These are phyloP conservation scores for Saguinus midas DNA, from an alignment of 2,113 vertebrate genomes.

Conservation along the genomic window DNA sequence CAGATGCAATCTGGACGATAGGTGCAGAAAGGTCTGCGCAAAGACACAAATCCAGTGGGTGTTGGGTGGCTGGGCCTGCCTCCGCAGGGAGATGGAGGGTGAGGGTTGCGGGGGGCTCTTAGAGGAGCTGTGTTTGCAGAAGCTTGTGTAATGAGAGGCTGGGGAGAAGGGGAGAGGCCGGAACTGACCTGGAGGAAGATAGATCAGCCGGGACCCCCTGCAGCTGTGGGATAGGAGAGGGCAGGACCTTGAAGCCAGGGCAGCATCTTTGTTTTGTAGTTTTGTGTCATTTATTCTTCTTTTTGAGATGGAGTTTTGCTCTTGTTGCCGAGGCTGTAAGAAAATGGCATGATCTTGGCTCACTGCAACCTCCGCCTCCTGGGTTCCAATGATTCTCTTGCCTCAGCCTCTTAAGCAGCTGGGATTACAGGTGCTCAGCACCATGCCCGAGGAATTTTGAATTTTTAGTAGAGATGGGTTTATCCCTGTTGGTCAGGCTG, in stretches of 20 bases:
- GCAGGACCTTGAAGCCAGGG: not conserved
- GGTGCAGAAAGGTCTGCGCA: not conserved
- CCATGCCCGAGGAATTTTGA: too few relatives aligned
- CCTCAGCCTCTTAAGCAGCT: too few relatives aligned
- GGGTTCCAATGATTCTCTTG: not conserved
- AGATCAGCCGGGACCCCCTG: not conserved
- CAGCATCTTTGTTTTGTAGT: not conserved
- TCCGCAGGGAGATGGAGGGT: not conserved
- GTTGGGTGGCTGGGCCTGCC: not conserved
- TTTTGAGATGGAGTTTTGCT: not conserved
- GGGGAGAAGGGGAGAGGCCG: not conserved
- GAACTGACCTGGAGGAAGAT: not conserved
- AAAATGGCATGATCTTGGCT: not conserved
- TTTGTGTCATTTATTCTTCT: not conserved
- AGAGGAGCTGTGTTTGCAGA: accelerated
- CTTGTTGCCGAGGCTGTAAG: not conserved
- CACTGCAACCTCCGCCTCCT: not conserved
- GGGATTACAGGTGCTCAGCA: too few relatives aligned
- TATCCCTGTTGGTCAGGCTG: too few relatives aligned
- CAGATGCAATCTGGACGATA: too few relatives aligned
- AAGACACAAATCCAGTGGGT: not conserved
- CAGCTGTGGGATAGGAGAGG: not conserved
- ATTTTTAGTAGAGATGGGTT: too few relatives aligned
- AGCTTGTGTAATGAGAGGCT: not conserved
- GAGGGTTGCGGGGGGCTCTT: not conserved